Evolutionary conservation across 1,140 invertebrate genomes (phyloP).

Genomic region (Heliconius melpomene): DNA sequence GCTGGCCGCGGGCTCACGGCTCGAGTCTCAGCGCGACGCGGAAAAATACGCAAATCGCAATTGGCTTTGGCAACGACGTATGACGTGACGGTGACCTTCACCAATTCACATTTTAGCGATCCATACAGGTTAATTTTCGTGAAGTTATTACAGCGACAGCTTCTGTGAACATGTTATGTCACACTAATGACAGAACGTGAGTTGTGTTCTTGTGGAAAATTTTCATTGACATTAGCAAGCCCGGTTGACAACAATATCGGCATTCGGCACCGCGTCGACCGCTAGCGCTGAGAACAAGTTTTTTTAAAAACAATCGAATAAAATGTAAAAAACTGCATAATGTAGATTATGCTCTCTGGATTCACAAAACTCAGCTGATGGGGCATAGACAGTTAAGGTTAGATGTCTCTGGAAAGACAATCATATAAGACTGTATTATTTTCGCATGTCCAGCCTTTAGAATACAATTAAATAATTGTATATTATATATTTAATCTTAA

Average conservation of each 20-base stretch:
- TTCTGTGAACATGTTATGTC: conserved; percentile 20
- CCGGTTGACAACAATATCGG: background rate
- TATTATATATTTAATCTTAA: background rate
- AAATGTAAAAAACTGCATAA: conserved; percentile 22
- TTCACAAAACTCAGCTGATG: conserved; percentile 35
- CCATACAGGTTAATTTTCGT: conserved; percentile 9
- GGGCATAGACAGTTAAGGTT: conserved; percentile 38
- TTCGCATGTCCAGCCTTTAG: background rate
- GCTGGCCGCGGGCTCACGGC: conserved; percentile 6
- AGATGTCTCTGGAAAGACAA: conserved; percentile 14
- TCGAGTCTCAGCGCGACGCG: conserved; percentile 30
- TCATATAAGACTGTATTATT: background rate
- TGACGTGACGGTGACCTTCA: conserved; percentile 59
- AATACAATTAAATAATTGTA: background rate
- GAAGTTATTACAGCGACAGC: conserved; percentile 14
- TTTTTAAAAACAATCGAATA: conserved; percentile 17
- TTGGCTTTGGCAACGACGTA: conserved; percentile 43
- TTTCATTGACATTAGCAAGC: background rate
- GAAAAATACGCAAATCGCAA: conserved; percentile 42
- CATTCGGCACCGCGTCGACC: background rate
- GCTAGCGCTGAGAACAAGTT: background rate
- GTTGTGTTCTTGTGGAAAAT: background rate
- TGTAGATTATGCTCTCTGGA: conserved; percentile 17
- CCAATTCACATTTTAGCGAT: conserved; percentile 60
- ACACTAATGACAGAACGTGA: background rate